Conservation (phyloP, 2,888 invertebrate species). For the Coleophora deauratella region DNA sequence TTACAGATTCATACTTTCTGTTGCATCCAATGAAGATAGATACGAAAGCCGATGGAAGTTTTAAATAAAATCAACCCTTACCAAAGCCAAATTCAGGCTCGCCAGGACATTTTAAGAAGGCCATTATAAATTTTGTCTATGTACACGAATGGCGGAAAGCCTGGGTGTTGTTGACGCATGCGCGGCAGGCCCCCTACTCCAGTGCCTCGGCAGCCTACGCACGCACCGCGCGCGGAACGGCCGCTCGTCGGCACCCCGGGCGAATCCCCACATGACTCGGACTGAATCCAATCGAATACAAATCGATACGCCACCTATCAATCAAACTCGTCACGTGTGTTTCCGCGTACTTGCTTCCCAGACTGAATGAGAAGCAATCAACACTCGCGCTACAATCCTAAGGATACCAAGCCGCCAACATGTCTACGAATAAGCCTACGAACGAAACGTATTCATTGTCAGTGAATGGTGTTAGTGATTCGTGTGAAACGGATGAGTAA, state of each 20-base stretch:
- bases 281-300: slow-evolving; percentile 27
- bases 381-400: slow-evolving; percentile 8
- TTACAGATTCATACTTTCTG: too few relatives aligned
- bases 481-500: neutral
- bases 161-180: slow-evolving; percentile 43
- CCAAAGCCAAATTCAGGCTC: too few relatives aligned
- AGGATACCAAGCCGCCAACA: slow-evolving; percentile 9
- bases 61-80: too few relatives aligned
- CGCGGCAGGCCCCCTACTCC: slow-evolving; percentile 49
- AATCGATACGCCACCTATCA: slow-evolving; percentile 56
- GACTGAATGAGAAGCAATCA: slow-evolving; percentile 8
- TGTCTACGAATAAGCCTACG: slow-evolving; percentile 17
- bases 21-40: too few relatives aligned
- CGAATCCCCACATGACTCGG: slow-evolving; percentile 16
- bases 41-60: too few relatives aligned
- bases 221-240: slow-evolving; percentile 46
- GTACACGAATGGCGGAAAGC: slow-evolving; percentile 31
- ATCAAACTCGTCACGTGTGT: slow-evolving; percentile 28
- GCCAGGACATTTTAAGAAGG: neutral
- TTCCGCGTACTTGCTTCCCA: slow-evolving; percentile 16
- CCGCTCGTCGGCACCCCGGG: slow-evolving; percentile 33
- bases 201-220: slow-evolving; percentile 43
- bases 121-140: slow-evolving; percentile 18
- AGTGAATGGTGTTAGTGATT: neutral
- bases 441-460: neutral